Base-by-base conservation (phyloP, 2,797 vertebrate species). In the Gambusia yucatana region DNA sequence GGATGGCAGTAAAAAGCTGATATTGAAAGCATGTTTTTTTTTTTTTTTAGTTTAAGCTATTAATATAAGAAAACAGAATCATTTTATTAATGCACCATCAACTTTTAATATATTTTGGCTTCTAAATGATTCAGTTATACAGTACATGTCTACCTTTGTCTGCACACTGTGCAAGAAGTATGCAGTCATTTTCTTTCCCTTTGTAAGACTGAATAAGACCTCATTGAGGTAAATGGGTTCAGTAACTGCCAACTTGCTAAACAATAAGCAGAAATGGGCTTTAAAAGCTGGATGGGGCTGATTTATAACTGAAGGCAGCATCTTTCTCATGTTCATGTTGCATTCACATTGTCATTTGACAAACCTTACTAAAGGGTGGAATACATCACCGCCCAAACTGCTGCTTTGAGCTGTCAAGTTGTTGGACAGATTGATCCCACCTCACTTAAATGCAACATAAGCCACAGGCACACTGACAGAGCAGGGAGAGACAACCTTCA, bases 391-490 rank as follows among this genome's bases (percentile, higher is more conserved):
- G 20, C 77, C 28, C 59, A 61, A 2, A 36, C 72, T 3, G 61
- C 82, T 82, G 77, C 77, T 82, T 47, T 75, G 69, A 82, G 57
- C 78, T 82, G 83, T 80, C 80, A 78, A 6, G 81, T 61, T 69
- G 50, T 75, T 61, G 20, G 61, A 81, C 39, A 14, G 55, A 89
- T 83, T 86, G 84, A 90, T 91, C 78, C 77, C 77, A 33, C 44
- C 36, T 82, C 76, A 85, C 81, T 79, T 81, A 80, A 87, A 89
- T 55, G 78, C 78, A 88, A 83, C 76, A 78, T 81, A 83, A 82
- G 73, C 79, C 81, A 74, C 79, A 76, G 72, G 75, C 72, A 46
- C 71, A 63, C 4, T 80, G 86, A 89, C 79, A 75, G 74, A 76
- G 47, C 57, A 73, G 82, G 71, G 73, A 72, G 69, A 78, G 79